Base-by-base conservation (phyloP, 2,888 invertebrate genomes). In the Dynastes hyllus region DNA sequence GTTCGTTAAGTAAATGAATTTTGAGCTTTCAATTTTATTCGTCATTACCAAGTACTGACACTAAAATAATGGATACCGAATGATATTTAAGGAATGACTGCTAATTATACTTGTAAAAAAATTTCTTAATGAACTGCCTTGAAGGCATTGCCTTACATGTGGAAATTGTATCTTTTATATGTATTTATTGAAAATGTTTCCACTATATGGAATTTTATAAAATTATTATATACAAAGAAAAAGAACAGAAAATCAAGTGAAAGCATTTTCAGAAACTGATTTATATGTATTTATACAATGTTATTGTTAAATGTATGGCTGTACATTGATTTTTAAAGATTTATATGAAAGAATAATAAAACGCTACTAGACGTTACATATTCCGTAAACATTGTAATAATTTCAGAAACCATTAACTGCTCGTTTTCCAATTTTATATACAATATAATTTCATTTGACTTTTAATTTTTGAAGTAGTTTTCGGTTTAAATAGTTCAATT, bases 81-180 rank as follows among this genome's bases (percentile, higher is more conserved):
- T 76, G 76, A 76, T 78, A 75, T 77, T 77, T 71, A 80, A 69
- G 70, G 75, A 78, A 80, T 78, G 81, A 84, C 83, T 85, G 84
- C 83, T 84, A 83, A 84, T 82, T 83, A 82, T 82, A 81, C 79
- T 83, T 83, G 84, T 81, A 82, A 81, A 81, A 82, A 79, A 80
- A 79, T 82, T 83, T 55, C 6, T 66, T 83, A 82, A 84, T 84
- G 83, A 86, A 85, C 84, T 85, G 88, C 88, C 88, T 87, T 86
- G 83, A 82, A 78, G 86, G 87, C 86, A 85, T 82, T 86, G 87
- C 87, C 87, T 87, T 87, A 87, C 84, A 85, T 85, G 85, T 84
- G 85, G 85, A 84, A 85, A 86, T 85, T 86, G 84, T 85, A 85
- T 85, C 85, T 86, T 86, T 87, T 87, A 86, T 86, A 86, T 82